Conservation (phyloP, 2,888 invertebrate genomes). For the Clistopyga incitator region DNA sequence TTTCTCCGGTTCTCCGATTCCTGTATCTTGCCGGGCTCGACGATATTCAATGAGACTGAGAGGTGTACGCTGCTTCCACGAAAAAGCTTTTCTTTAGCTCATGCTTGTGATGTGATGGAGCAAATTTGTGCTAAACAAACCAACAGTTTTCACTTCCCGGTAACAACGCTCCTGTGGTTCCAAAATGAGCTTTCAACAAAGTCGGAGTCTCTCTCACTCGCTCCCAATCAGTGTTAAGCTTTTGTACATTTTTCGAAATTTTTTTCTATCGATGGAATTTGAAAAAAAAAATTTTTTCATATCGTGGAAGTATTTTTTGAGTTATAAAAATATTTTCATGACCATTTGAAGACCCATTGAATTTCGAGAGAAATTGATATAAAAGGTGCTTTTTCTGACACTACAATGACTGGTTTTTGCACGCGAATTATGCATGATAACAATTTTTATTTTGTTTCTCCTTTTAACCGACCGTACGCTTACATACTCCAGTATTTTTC, state of each 20-base stretch:
- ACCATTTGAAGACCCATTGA: too few relatives aligned
- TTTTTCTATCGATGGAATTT: too few relatives aligned
- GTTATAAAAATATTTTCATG: too few relatives aligned
- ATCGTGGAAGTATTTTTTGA: too few relatives aligned
- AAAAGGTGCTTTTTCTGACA: too few relatives aligned
- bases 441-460: background rate
- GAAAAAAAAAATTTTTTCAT: too few relatives aligned
- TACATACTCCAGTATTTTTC: background rate
- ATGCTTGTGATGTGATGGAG: background rate
- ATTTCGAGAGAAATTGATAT: background rate
- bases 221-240: too few relatives aligned
- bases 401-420: background rate
- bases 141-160: background rate
- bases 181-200: background rate
- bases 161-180: background rate
- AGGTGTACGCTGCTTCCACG: background rate
- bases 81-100: background rate
- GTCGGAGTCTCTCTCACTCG: too few relatives aligned
- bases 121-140: background rate
- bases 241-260: too few relatives aligned
- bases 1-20: constrained; percentile 26
- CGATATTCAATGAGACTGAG: too few relatives aligned
- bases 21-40: constrained; percentile 24
- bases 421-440: background rate
- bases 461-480: background rate